Conservation (phyloP, 2,113 vertebrate genomes). For the Centropus bengalensis region DNA sequence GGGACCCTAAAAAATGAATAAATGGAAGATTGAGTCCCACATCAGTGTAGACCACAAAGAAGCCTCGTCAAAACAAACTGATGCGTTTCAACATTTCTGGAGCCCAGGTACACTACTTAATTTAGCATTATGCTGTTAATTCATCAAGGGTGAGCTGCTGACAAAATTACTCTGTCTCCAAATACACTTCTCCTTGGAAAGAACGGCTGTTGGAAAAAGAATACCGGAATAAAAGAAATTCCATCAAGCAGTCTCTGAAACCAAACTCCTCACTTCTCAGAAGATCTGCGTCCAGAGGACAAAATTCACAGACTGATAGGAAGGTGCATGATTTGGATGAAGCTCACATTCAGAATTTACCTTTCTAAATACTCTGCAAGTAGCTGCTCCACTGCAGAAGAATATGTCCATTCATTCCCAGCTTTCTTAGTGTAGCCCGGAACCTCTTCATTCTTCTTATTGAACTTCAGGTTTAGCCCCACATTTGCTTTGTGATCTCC, state of each 20-base stretch:
- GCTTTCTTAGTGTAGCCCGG: conserved; percentile 96
- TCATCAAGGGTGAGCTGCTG: neutral
- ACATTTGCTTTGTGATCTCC: conserved; percentile 95
- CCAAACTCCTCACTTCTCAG: neutral
- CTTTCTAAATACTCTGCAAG: conserved; percentile 94
- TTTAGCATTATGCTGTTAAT: neutral
- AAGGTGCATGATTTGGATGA: neutral
- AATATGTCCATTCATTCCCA: conserved; percentile 98
- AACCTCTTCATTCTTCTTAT: conserved; percentile 99
- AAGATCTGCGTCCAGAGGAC: neutral
- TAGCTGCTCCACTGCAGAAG: conserved; percentile 90
- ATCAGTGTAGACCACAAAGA: neutral
- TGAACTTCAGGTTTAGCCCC: conserved; percentile 97
- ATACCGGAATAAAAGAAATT: neutral
- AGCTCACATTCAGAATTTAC: conserved; percentile 61
- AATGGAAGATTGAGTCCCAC: neutral
- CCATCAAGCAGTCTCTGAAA: neutral
- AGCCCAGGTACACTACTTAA: neutral
- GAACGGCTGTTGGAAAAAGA: neutral
- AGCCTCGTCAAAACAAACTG: neutral
- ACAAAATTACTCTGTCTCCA: neutral
- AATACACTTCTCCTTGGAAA: neutral
- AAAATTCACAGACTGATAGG: neutral
- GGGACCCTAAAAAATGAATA: conserved; percentile 81
- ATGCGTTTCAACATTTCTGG: neutral